Base-by-base conservation (phyloP, 1,140 invertebrate genomes). In the Musca vetustissima region DNA sequence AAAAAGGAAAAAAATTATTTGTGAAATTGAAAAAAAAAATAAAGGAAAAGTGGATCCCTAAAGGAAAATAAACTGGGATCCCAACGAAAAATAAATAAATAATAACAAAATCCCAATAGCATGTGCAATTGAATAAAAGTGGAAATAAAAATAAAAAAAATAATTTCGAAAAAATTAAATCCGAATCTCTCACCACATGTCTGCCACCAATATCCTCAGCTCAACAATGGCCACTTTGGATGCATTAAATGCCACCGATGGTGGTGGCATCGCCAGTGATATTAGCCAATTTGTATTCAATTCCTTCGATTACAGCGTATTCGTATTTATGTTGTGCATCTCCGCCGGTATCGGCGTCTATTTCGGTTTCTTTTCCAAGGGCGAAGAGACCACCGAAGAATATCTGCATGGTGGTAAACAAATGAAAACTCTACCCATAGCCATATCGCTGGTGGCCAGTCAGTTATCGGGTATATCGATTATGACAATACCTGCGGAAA, bases 391-490 rank as follows among this genome's bases (percentile, higher is more conserved):
- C 1, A 86, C 87, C 0, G 81, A 83, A 25, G 88, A 89, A 57
- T 89, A 89, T 67, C 76, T 89, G 19, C 83, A 88, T 68, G 88
- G 87, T 19, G 86, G 87, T 49, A 87, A 88, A 68, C 85, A 84
- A 4, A 88, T 91, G 87, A 86, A 86, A 53, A 85, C 87, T 14
- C 84, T 90, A 53, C 89, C 89, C 0, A 88, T 90, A 57, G 87
- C 87, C 57, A 87, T 90, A 77, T 90, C 89, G 0, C 74, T 91
- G 19, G 85, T 90, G 65, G 86, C 89, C 77, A 91, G 90, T 79
- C 93, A 93, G 78, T n/a, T 93, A 79, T 94, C 92, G 3, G 91
- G 92, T 21, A 92, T 93, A 67, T 90, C 91, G 0, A 84, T 95
- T 15, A 85, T 94, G 43, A 91, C 91, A 1, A 86, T 91, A 6